Percentiles rank a stretch among this genome's conserved stretches.
Evolutionary conservation across 2,888 invertebrate genomes (phyloP).

Genomic region (Carterocephalus palaemon): DNA sequence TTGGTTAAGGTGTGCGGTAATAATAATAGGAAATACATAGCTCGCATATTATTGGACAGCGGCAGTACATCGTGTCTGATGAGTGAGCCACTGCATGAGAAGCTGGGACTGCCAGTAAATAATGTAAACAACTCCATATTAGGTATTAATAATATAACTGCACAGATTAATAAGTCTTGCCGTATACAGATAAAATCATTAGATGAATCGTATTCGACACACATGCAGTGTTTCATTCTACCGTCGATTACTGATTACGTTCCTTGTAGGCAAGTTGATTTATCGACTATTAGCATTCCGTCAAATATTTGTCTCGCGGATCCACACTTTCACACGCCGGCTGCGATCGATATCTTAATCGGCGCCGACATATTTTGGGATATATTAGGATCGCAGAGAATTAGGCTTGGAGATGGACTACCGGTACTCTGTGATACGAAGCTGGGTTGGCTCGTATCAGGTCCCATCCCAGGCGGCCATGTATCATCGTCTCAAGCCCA

Average conservation of each 20-base stretch:
- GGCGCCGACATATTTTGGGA: slow-evolving; percentile 35
- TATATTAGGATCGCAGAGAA: slow-evolving; percentile 28
- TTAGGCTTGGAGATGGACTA: slow-evolving; percentile 23
- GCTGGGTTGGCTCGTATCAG: slow-evolving; percentile 33
- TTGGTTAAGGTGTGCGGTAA: slow-evolving; percentile 9
- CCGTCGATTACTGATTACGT: neutral
- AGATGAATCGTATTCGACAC: neutral
- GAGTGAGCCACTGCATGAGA: neutral
- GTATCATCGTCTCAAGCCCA: slow-evolving; percentile 1
- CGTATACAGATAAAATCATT: slow-evolving; percentile 1
- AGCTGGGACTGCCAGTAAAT: neutral
- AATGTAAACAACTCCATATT: neutral
- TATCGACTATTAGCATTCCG: slow-evolving; percentile 29
- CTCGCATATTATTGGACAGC: slow-evolving; percentile 8
- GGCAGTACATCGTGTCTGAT: slow-evolving; percentile 18
- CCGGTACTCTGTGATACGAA: slow-evolving; percentile 29
- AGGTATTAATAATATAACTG: slow-evolving; percentile 6
- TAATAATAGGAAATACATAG: slow-evolving; percentile 1
- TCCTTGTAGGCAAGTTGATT: slow-evolving; percentile 23
- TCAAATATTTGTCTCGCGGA: slow-evolving; percentile 30
- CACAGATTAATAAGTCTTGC: neutral
- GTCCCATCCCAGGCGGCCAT: slow-evolving; percentile 19
- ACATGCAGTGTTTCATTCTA: slow-evolving; percentile 7
- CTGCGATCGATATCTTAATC: slow-evolving; percentile 31
- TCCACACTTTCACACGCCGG: slow-evolving; percentile 30